Conservation (phyloP, 2,888 invertebrate genomes). For the Drosophila percnosoma region DNA sequence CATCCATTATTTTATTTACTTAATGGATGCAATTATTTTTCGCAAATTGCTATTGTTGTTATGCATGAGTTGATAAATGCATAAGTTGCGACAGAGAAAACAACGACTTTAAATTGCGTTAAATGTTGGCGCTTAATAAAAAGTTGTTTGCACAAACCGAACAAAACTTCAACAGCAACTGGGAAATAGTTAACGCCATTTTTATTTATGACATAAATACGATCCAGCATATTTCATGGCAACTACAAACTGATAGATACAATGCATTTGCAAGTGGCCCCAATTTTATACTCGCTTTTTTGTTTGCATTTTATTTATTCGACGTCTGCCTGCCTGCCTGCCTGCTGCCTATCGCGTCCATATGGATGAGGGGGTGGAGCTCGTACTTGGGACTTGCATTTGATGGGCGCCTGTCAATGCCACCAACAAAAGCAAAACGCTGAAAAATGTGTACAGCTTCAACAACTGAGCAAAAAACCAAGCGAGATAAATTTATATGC, state of each 20-base stretch:
- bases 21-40: constrained; percentile 19
- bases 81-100: constrained; percentile 22
- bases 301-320: constrained; percentile 38
- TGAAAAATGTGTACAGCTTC: constrained; percentile 74
- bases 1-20: constrained; percentile 10
- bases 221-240: constrained; percentile 71
- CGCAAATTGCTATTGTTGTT: constrained; percentile 26
- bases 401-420: constrained; percentile 78
- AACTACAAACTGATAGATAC: constrained; percentile 74
- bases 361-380: neutral
- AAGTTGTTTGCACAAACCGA: constrained; percentile 44
- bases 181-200: constrained; percentile 75
- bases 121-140: constrained; percentile 64
- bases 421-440: constrained; percentile 72
- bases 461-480: constrained; percentile 59
- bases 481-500: constrained; percentile 74
- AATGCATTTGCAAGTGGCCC: constrained; percentile 73
- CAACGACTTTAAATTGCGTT: constrained; percentile 67
- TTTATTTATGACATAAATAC: constrained; percentile 78
- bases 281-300: constrained; percentile 27
- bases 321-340: constrained; percentile 8
- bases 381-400: constrained; percentile 56
- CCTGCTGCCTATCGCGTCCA: constrained; percentile 48
- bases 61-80: constrained; percentile 28
- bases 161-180: constrained; percentile 49